phyloP scores from a whole-genome alignment of 2,888 invertebrate species.

The Rotaria sp. region DNA sequence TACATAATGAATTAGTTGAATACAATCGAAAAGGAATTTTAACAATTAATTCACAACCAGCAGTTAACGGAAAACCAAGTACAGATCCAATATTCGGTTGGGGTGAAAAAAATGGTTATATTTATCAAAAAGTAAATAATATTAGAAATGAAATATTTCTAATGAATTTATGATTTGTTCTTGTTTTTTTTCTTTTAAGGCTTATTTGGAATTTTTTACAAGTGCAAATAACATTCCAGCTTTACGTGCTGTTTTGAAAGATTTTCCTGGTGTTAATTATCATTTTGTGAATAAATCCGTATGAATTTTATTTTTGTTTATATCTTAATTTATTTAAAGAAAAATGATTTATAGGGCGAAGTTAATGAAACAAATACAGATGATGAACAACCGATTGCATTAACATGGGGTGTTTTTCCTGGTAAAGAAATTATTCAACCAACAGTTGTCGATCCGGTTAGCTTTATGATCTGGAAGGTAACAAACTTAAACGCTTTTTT shows the following conservation, averaged over 20 bases:
- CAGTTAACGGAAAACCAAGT: slow-evolving; percentile 59
- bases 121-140: slow-evolving; percentile 59
- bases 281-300: slow-evolving; percentile 57
- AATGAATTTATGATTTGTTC: neutral
- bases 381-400: slow-evolving; percentile 58
- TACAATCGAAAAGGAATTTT: slow-evolving; percentile 58
- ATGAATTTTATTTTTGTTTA: neutral
- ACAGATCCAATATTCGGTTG: slow-evolving; percentile 59
- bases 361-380: slow-evolving; percentile 59
- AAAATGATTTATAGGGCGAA: slow-evolving; percentile 51
- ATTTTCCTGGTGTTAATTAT: slow-evolving; percentile 57
- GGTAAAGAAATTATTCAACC: slow-evolving; percentile 61
- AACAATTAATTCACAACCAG: slow-evolving; percentile 62
- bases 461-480: slow-evolving; percentile 61
- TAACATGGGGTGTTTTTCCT: slow-evolving; percentile 63
- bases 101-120: slow-evolving; percentile 58
- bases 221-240: slow-evolving; percentile 22
- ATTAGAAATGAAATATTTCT: too few relatives aligned
- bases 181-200: slow-evolving; percentile 50
- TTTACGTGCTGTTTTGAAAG: slow-evolving; percentile 25
- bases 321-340: neutral
- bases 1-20: slow-evolving; percentile 54
- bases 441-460: slow-evolving; percentile 61
- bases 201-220: slow-evolving; percentile 61
- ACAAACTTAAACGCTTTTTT: too few relatives aligned